phyloP scores from a whole-genome alignment of 2,888 invertebrate species.

The Pharmacophagus antenor region DNA sequence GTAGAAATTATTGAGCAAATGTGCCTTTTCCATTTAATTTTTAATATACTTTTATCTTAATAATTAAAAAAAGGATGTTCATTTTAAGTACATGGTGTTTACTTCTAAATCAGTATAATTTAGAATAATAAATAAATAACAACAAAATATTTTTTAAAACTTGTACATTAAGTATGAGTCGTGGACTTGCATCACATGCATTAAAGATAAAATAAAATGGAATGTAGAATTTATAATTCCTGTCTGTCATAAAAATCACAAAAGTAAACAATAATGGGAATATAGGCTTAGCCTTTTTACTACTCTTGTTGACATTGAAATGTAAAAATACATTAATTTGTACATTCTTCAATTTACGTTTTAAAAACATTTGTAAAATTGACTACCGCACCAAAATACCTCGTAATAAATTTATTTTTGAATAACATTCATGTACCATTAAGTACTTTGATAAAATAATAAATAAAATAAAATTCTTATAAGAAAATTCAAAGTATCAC shows the following conservation, averaged over 20 bases:
- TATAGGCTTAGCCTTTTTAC: conserved; percentile 72
- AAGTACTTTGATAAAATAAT: conserved; percentile 65
- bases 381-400: conserved; percentile 79
- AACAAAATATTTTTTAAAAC: conserved; percentile 41
- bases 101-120: conserved; percentile 39
- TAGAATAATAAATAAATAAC: conserved; percentile 59
- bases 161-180: conserved; percentile 68
- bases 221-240: conserved; percentile 79
- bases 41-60: conserved; percentile 41
- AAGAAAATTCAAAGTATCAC: conserved; percentile 63
- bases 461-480: conserved; percentile 55
- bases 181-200: conserved; percentile 80
- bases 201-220: conserved; percentile 67
- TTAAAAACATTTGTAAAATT: conserved; percentile 78
- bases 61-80: conserved; percentile 46
- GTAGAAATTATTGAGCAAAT: conserved; percentile 63
- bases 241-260: conserved; percentile 73
- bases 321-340: conserved; percentile 81
- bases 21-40: conserved; percentile 37
- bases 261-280: conserved; percentile 73
- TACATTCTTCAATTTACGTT: conserved; percentile 71
- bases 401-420: conserved; percentile 58
- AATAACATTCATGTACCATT: conserved; percentile 64
- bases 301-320: conserved; percentile 73
- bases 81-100: conserved; percentile 43